Base-by-base conservation (phyloP, 1,140 invertebrate species). In the Geopemphigus sp. region DNA sequence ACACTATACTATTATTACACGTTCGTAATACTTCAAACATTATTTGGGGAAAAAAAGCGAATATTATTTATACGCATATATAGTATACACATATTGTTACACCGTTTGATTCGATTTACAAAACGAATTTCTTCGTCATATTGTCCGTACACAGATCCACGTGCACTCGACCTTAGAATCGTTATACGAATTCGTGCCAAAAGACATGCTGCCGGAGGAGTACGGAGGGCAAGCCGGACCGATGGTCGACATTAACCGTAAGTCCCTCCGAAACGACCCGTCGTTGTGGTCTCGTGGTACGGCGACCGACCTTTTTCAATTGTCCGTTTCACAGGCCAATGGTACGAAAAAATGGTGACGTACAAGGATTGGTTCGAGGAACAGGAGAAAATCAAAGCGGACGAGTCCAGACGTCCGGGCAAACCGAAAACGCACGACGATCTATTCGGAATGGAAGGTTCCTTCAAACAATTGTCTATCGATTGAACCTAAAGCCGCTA, bases 391-490 rank as follows among this genome's bases (percentile, higher is more conserved):
- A 84, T 93, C 17, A 91, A 91, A 83, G 88, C 92, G 0, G 92
- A 93, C 82, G 93, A 94, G 84, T 86, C 88, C 1, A 89, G 92
- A 74, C 88, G 93, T 82, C 91, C 91, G 0, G 93, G 91, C 50
- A 91, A 91, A 84, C 92, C 93, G 56, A 94, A 92, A 83, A 93
- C 92, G 68, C 89, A 90, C 80, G 91, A 93, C 82, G 92, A 94
- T 83, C 85, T 94, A 0, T 94, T 94, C 82, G 93, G 93, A 39
- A 88, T 94, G 82, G 92, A 94, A 82, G 93, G 93, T 59, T 93
- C 92, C 32, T 94, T 94, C 85, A 88, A 92, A 83, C 91, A 94
- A 86, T 84, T 94, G 11, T 85, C 88, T 47, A 93, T 94, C 82
- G 93, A 94, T 86, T 94, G 54, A 83, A 24, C 26, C n/a, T 39